Evolutionary conservation across 2,797 vertebrate species (phyloP), one percentile per base, ranked within the genome.

Genomic region (Enteromius fasciolatus): DNA sequence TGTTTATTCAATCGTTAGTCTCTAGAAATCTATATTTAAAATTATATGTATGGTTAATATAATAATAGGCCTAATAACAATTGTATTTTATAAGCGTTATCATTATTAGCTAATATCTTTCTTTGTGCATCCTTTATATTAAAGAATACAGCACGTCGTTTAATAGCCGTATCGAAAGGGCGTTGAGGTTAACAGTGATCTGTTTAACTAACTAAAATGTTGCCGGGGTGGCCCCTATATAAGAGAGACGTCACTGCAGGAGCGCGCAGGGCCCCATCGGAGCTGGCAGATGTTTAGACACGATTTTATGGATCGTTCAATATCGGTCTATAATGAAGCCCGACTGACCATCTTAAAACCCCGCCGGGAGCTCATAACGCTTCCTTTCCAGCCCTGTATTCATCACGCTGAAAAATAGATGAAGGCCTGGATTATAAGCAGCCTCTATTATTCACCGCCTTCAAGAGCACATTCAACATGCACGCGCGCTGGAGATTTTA

Each of bases 261-360:
- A 41, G 68, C 68, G 6, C 59, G 90, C 61, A 63, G 86, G 25
- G 93, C 94, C 90, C 95, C 95, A 97, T 97, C 95, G 93, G 94
- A 95, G 95, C 94, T 96, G 96, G 96, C 97, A 97, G 97, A 97
- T 97, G 97, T 96, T 96, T 96, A 97, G 96, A 97, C 97, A 97
- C 96, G 96, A 96, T 97, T 97, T 97, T 98, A 97, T 98, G 97
- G 97, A 98, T 97, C 94, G 97, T 96, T 97, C 96, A 95, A 96
- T 97, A 96, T 96, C 92, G 94, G 91, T 92, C 94, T 91, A 93
- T 97, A 98, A 98, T 97, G 96, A 97, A 97, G 96, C 96, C 96
- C 95, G 95, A 97, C 96, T 95, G 96, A 95, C 96, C 97, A 95
- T 94, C 94, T 95, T 93, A 94, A 95, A 96, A 92, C 93, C 95